Conservation (phyloP, 2,888 invertebrate species). For the Vanessa cardui region DNA sequence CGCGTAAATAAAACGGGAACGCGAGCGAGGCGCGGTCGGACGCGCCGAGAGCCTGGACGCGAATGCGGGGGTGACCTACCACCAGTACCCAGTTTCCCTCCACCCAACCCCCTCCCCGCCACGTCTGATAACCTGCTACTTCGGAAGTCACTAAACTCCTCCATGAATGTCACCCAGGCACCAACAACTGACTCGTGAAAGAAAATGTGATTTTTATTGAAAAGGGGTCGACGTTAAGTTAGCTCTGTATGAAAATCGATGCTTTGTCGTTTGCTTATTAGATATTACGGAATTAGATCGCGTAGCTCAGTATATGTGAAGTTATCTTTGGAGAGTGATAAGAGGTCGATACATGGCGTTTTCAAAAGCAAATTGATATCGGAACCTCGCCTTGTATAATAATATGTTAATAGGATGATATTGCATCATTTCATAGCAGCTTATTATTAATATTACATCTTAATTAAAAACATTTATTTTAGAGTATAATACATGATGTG, state of each 20-base stretch:
- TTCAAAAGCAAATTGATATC: neutral
- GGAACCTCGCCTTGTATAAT: too few species aligned
- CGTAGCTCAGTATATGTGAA: slow-evolving; percentile 39
- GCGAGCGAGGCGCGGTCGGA: slow-evolving; percentile 61
- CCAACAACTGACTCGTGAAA: slow-evolving; percentile 69
- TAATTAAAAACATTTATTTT: too few species aligned
- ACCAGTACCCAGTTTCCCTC: slow-evolving; percentile 70
- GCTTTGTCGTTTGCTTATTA: slow-evolving; percentile 59
- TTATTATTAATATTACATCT: too few species aligned
- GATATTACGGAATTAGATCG: slow-evolving; percentile 58
- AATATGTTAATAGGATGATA: too few species aligned
- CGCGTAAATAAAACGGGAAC: slow-evolving; percentile 45
- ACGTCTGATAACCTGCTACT: slow-evolving; percentile 81
- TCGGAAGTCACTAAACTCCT: slow-evolving; percentile 81
- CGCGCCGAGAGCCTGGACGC: slow-evolving; percentile 68
- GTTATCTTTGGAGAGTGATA: slow-evolving; percentile 42
- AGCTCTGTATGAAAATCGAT: slow-evolving; percentile 68
- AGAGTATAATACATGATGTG: too few species aligned
- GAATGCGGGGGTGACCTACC: slow-evolving; percentile 72
- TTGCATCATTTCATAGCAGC: too few species aligned
- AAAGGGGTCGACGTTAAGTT: slow-evolving; percentile 67
- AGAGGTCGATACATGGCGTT: slow-evolving; percentile 16
- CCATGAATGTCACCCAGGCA: slow-evolving; percentile 75
- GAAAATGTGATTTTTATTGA: slow-evolving; percentile 79
- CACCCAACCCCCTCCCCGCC: slow-evolving; percentile 51